phyloP scores from a whole-genome alignment of 2,113 vertebrate species.

The Ceyx melanurus region DNA sequence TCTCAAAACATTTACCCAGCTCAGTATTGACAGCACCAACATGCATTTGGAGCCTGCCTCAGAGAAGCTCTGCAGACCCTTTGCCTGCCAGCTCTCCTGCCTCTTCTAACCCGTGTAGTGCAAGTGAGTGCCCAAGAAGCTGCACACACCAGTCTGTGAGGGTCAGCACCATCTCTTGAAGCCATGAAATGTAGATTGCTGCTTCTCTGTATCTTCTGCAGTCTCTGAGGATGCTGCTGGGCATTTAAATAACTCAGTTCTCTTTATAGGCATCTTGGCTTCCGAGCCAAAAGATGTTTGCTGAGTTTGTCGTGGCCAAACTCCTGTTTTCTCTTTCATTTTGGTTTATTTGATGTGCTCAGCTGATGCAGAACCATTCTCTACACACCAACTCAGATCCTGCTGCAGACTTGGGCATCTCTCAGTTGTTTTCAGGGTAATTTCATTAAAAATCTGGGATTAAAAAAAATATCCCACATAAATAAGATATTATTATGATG shows the following conservation, averaged over 20 bases:
- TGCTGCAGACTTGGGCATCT: not conserved
- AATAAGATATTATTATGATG: not conserved
- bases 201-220: not conserved
- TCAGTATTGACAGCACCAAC: constrained; percentile 22
- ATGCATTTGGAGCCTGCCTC: not conserved
- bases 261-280: not conserved
- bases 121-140: not conserved
- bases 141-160: not conserved
- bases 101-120: fast-evolving
- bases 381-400: not conserved
- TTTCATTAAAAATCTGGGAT: not conserved
- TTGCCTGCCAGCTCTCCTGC: not conserved
- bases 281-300: not conserved
- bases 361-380: not conserved
- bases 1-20: constrained; percentile 52
- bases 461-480: not conserved
- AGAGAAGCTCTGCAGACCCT: not conserved
- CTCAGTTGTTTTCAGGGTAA: not conserved
- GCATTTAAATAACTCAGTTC: not conserved
- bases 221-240: not conserved
- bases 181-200: not conserved
- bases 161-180: not conserved
- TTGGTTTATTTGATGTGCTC: not conserved
- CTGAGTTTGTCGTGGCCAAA: not conserved
- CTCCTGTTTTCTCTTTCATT: not conserved